Evolutionary conservation across 2,888 invertebrate genomes (phyloP).

Genomic region (Stenolophus ochropezus): DNA sequence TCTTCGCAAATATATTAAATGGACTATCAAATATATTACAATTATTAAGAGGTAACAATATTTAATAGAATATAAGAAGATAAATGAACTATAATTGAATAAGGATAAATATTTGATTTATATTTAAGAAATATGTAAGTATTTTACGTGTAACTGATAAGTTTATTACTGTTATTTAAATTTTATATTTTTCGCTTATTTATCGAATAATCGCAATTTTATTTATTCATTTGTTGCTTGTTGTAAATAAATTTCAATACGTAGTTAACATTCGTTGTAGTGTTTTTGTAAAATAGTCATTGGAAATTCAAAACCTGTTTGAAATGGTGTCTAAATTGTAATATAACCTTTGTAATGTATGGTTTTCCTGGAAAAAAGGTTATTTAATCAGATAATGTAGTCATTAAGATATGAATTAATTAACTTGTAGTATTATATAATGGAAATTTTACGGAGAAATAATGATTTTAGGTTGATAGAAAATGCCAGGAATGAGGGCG

Average conservation of each 20-base stretch:
- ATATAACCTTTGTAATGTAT: not conserved
- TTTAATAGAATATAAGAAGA: conserved; percentile 27
- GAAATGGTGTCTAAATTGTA: not conserved
- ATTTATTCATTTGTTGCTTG: not conserved
- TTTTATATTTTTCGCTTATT: conserved; percentile 24
- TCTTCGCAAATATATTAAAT: conserved; percentile 37
- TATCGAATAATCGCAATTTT: not conserved
- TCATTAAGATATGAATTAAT: conserved; percentile 14
- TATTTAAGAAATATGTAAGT: conserved; percentile 43
- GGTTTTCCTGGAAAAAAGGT: not conserved
- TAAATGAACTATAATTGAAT: conserved; percentile 8
- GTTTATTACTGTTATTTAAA: conserved; percentile 24
- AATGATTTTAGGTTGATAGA: conserved; percentile 70
- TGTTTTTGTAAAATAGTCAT: not conserved
- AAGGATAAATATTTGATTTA: conserved; percentile 11
- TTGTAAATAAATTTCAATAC: not conserved
- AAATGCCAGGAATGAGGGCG: conserved; percentile 75
- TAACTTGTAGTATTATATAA: conserved; percentile 19
- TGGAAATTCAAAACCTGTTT: not conserved
- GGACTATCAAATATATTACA: conserved; percentile 23
- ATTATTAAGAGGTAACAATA: conserved; percentile 22
- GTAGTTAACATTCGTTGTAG: not conserved
- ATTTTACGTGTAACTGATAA: conserved; percentile 5
- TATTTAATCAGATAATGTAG: not conserved
- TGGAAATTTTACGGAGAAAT: too few relatives aligned